Evolutionary conservation across 1,140 invertebrate species (phyloP), one percentile per base, ranked within the genome.

Genomic region (Diachasmimorpha longicaudata): DNA sequence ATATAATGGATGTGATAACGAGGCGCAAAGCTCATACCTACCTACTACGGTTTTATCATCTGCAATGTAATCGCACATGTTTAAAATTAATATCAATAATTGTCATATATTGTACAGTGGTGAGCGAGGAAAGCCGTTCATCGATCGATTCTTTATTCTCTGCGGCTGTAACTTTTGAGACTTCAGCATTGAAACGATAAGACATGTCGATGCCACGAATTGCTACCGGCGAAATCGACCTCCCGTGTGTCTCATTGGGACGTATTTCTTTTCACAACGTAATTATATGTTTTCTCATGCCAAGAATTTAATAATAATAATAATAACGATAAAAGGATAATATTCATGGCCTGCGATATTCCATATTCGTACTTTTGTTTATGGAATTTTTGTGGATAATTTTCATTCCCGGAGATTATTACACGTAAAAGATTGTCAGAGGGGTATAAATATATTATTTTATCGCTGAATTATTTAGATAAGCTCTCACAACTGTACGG

Each of bases 1-100:
- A 69, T 75, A 70, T 66, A 70, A 75, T 69, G 73, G 69, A 70
- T 69, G 46, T 31, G 73, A 75, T 75, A 75, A 75, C 66, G 58
- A 75, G 73, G 63, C 44, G 21, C 52, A 73, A 74, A 75, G 73
- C 73, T 70, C 19, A 70, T 67, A 55, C 69, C 66, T 67, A 46
- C 36, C 66, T 67, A 46, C 36, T 14, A 25, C 14, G 42, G 66
- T 48, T 75, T 67, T 37, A 69, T 55, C 6, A 69, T 69, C 70
- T 66, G n/a, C 11, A 31, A 31, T 31, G 21, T 52, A 16, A 74
- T 37, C 31, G 16, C 11, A 39, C 58, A 66, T n/a, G 73, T 39
- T 55, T 66, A 46, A 70, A 31, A 75, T 44, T 75, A 46, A 21
- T 58, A 19, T 31, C 6, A 6, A 31, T 31, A 31, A 31, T 3